Evolutionary conservation across 2,888 invertebrate genomes (phyloP).

Genomic region (Spisula solida): DNA sequence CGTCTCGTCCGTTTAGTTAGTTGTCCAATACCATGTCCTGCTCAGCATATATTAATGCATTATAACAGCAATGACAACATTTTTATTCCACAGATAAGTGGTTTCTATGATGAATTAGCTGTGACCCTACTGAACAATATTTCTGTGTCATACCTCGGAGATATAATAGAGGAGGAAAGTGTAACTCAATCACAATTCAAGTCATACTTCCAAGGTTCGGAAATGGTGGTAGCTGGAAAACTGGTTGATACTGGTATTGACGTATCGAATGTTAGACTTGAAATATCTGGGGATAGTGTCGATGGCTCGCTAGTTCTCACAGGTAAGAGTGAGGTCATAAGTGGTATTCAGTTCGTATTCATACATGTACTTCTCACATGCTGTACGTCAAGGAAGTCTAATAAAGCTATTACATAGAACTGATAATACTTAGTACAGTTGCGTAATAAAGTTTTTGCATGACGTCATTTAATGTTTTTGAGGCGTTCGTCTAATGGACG

Average conservation of each 20-base stretch:
- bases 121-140: conserved; percentile 91
- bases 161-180: conserved; percentile 76
- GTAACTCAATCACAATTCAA: conserved; percentile 71
- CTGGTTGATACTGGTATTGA: conserved; percentile 50
- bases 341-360: conserved; percentile 42
- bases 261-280: conserved; percentile 49
- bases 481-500: no score
- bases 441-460: no score
- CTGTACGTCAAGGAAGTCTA: conserved; percentile 1
- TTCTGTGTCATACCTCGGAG: conserved; percentile 90
- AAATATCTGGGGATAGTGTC: conserved; percentile 53
- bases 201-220: conserved; percentile 78
- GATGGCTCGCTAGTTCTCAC: conserved; percentile 42
- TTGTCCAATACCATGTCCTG: no score
- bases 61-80: no score
- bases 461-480: no score
- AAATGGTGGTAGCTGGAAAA: conserved; percentile 76
- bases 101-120: conserved; percentile 90
- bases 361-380: no score
- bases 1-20: no score
- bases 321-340: background rate
- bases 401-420: background rate
- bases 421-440: background rate
- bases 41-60: no score
- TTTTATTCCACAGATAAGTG: conserved; percentile 88